Percentiles rank a stretch among this genome's conserved stretches.
These are phyloP conservation scores for Actinopyga echinites DNA, from an alignment of 53 echinoderm and acorn worm genomes.

Conservation along the genomic window DNA sequence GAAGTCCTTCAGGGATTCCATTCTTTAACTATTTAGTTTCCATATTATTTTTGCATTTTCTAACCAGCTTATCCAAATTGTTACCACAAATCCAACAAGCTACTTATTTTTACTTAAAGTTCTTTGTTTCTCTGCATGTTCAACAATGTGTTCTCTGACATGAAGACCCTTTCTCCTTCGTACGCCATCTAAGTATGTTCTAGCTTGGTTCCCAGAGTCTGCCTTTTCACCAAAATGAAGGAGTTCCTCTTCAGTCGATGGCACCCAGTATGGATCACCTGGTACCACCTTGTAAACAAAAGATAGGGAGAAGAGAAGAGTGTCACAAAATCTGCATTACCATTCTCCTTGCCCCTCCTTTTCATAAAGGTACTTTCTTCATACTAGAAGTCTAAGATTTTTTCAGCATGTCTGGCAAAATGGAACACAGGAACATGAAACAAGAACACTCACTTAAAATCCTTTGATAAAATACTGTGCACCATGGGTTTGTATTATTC, in stretches of 20 bases:
- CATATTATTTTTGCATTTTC: too few relatives aligned
- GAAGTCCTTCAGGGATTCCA: too few relatives aligned
- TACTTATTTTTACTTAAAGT: constrained; percentile 88
- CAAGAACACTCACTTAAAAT: too few relatives aligned
- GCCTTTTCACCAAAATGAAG: constrained; percentile 99
- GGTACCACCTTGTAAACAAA: constrained; percentile 67
- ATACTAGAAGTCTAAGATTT: neutral
- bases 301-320: neutral
- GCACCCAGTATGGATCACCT: constrained; percentile 96
- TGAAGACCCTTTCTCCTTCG: constrained; percentile 87
- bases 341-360: neutral
- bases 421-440: too few relatives aligned
- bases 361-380: neutral
- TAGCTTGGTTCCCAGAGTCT: constrained; percentile 91
- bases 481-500: too few relatives aligned
- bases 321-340: neutral
- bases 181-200: constrained; percentile 85
- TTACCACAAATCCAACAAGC: neutral
- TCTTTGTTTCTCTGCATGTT: constrained; percentile 97
- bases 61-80: too few relatives aligned
- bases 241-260: constrained; percentile 95
- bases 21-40: too few relatives aligned
- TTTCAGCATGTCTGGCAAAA: too few relatives aligned
- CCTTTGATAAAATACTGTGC: too few relatives aligned
- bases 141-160: constrained; percentile 92